A percentile compares a stretch with the other conserved stretches of the same genome.
These are phyloP conservation scores for Hippocampus barbouri DNA, from an alignment of 2,113 vertebrate species.

Conservation along the genomic window DNA sequence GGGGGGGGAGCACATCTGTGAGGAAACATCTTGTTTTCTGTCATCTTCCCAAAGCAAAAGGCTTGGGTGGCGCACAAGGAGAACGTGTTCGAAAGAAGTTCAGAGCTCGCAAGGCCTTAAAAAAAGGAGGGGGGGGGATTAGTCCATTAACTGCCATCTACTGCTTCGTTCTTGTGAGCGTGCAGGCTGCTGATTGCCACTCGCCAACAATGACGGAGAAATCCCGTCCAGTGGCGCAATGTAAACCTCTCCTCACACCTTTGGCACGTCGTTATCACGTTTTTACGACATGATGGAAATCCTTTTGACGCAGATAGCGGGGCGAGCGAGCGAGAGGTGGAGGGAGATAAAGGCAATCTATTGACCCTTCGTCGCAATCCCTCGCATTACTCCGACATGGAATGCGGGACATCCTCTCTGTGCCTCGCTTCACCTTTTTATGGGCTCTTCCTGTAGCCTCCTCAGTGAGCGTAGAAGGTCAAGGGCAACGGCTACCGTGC, in stretches of 20 bases:
- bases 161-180: neutral
- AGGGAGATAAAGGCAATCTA: conserved; percentile 32
- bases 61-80: conserved; percentile 1
- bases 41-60: conserved; percentile 21
- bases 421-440: conserved; percentile 28
- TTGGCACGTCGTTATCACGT: conserved; percentile 11
- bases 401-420: conserved; percentile 63
- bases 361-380: conserved; percentile 36
- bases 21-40: conserved; percentile 20
- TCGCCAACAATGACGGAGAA: neutral
- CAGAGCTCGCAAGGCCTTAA: neutral
- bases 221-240: neutral
- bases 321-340: neutral
- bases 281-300: neutral
- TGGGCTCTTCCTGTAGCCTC: conserved; percentile 55
- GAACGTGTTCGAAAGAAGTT: neutral
- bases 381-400: conserved; percentile 43
- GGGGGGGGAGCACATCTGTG: conserved; percentile 45
- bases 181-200: too few relatives aligned
- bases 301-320: conserved; percentile 15
- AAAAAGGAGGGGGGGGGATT: neutral
- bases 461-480: conserved; percentile 17
- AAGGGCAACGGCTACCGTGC: conserved; percentile 49
- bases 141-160: neutral
- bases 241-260: neutral